Evolutionary conservation across 2,888 invertebrate genomes (phyloP).

Genomic region (Pyrocoelia pectoralis): DNA sequence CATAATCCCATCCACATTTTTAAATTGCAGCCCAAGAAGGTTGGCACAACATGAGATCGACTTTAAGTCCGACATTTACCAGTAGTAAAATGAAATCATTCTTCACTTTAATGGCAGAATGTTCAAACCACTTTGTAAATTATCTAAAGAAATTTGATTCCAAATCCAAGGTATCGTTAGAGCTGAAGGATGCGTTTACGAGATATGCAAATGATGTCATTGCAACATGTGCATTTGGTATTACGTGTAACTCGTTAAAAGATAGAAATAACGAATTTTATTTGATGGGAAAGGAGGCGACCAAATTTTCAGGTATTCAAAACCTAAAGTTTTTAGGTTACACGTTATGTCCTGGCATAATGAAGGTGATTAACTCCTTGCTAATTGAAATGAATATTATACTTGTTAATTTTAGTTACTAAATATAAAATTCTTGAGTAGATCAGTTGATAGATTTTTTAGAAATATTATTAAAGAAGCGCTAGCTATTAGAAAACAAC

Average conservation of each 20-base stretch:
- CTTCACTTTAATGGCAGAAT: neutral
- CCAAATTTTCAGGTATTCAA: conserved; percentile 32
- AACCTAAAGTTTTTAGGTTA: neutral
- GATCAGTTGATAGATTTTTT: conserved; percentile 39
- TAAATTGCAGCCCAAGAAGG: too few relatives aligned
- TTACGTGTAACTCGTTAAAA: conserved; percentile 63
- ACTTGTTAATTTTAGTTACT: conserved; percentile 21
- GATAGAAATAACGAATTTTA: conserved; percentile 65
- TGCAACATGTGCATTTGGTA: conserved; percentile 65
- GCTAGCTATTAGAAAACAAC: conserved; percentile 27
- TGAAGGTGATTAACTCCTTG: neutral
- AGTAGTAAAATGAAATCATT: neutral
- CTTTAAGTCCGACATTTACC: neutral
- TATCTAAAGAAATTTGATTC: neutral
- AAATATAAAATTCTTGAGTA: conserved; percentile 35
- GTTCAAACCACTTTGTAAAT: neutral
- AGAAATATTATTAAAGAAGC: conserved; percentile 44
- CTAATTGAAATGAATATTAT: neutral
- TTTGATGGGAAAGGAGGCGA: conserved; percentile 47
- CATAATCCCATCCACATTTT: too few relatives aligned
- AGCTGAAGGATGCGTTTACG: conserved; percentile 58
- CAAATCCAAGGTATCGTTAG: conserved; percentile 31
- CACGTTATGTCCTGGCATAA: neutral
- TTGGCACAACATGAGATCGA: neutral
- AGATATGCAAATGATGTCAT: conserved; percentile 49